phyloP scores from a whole-genome alignment of 2,888 invertebrate genomes.

The Volucella bombylans region DNA sequence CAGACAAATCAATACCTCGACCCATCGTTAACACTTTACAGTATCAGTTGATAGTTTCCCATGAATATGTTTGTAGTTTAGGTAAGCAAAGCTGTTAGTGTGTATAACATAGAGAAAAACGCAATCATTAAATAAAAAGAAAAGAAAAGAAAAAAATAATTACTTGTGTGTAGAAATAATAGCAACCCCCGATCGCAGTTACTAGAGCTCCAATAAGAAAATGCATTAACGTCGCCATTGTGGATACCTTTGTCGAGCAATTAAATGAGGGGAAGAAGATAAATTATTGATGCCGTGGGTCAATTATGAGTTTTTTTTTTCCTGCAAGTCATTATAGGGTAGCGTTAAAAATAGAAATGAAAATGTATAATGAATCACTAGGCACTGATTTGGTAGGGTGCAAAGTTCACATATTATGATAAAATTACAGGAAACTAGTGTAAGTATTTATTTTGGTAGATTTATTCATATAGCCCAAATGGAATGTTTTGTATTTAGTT shows the following conservation, averaged over 20 bases:
- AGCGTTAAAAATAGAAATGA: conserved; percentile 34
- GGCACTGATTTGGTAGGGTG: background rate
- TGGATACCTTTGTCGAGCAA: background rate
- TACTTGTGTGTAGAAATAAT: conserved; percentile 80
- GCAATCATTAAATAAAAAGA: background rate
- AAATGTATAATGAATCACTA: conserved; percentile 28
- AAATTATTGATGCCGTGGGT: conserved; percentile 21
- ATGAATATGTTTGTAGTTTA: background rate
- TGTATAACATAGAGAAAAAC: conserved; percentile 6
- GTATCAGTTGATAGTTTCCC: too few relatives aligned
- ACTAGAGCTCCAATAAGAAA: conserved; percentile 79
- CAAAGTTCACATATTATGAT: conserved; percentile 15
- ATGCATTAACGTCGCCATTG: conserved; percentile 76
- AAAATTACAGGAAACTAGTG: conserved; percentile 14
- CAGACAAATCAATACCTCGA: too few relatives aligned
- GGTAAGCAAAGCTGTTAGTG: conserved; percentile 32
- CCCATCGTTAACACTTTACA: too few relatives aligned
- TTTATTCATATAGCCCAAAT: too few relatives aligned
- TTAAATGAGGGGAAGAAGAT: background rate
- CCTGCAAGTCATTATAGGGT: conserved; percentile 29
- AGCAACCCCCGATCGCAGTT: conserved; percentile 79
- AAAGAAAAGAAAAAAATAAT: conserved; percentile 70
- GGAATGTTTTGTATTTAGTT: background rate
- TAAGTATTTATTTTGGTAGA: too few relatives aligned
- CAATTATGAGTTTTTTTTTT: conserved; percentile 6